Conservation (phyloP, 2,888 invertebrate species). For the Platerodrilus igneus region DNA sequence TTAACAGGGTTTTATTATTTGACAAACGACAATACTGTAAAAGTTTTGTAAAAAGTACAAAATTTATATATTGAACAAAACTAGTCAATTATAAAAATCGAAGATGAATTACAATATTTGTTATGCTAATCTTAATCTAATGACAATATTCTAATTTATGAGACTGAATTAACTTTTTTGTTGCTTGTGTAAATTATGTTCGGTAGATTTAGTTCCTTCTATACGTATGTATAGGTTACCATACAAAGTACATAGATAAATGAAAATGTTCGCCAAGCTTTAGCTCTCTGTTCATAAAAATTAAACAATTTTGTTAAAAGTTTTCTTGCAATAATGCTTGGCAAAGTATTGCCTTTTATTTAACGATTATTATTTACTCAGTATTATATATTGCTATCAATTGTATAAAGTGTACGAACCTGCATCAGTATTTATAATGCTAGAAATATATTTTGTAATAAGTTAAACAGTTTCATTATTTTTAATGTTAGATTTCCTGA, state of each 20-base stretch:
- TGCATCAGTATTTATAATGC: slow-evolving; percentile 24
- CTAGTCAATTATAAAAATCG: slow-evolving; percentile 12
- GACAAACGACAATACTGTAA: slow-evolving; percentile 7
- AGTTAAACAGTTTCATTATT: too few species aligned
- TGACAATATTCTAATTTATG: slow-evolving; percentile 15
- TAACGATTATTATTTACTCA: slow-evolving; percentile 13
- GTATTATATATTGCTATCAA: slow-evolving; percentile 20
- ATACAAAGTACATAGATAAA: slow-evolving; percentile 8
- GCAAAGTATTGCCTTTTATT: slow-evolving; percentile 12
- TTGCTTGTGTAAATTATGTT: slow-evolving; percentile 8
- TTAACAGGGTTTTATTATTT: slow-evolving; percentile 10
- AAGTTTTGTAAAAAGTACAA: slow-evolving; percentile 11
- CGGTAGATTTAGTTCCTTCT: slow-evolving; percentile 21
- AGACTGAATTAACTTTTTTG: slow-evolving; percentile 15
- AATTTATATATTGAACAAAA: slow-evolving; percentile 8
- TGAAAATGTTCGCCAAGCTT: slow-evolving; percentile 9
- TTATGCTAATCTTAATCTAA: too few species aligned
- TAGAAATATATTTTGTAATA: too few species aligned
- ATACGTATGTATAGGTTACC: slow-evolving; percentile 17
- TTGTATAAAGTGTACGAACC: slow-evolving; percentile 15
- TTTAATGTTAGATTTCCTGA: too few species aligned
- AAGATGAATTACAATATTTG: too few species aligned
- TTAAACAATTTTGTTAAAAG: slow-evolving; percentile 5
- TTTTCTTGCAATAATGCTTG: slow-evolving; percentile 7
- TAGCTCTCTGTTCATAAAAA: slow-evolving; percentile 10